Conservation (phyloP, 2,113 vertebrate species). For the Proterorhinus semilunaris region DNA sequence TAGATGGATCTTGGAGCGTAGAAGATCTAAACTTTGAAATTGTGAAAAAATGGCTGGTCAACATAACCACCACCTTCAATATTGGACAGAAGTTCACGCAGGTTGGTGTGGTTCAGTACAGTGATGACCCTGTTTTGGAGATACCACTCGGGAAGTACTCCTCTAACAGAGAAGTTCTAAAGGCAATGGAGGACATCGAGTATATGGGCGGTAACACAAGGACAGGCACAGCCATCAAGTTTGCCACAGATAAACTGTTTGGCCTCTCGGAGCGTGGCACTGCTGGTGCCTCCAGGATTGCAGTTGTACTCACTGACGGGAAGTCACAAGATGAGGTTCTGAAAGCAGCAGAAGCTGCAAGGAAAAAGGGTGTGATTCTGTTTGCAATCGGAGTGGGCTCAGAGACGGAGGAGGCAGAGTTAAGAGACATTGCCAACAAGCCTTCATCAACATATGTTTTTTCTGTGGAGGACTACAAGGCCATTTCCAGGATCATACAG, state of each 20-base stretch:
- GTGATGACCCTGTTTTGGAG: slow-evolving; percentile 89
- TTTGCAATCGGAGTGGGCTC: slow-evolving; percentile 95
- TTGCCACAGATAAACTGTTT: slow-evolving; percentile 90
- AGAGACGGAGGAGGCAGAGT: slow-evolving; percentile 86
- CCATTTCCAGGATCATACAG: slow-evolving; percentile 94
- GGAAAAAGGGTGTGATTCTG: slow-evolving; percentile 89
- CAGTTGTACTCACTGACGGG: slow-evolving; percentile 93
- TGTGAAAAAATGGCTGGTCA: slow-evolving; percentile 94
- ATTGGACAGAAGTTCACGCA: slow-evolving; percentile 95
- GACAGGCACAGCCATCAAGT: slow-evolving; percentile 92
- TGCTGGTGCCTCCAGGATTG: slow-evolving; percentile 85
- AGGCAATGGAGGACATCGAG: slow-evolving; percentile 85
- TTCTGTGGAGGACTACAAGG: slow-evolving; percentile 94
- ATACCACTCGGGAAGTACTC: slow-evolving; percentile 86
- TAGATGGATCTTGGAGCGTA: slow-evolving; percentile 96
- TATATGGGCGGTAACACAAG: slow-evolving; percentile 95
- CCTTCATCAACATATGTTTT: slow-evolving; percentile 93
- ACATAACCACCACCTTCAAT: slow-evolving; percentile 93
- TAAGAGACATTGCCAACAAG: slow-evolving; percentile 92
- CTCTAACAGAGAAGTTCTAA: slow-evolving; percentile 80
- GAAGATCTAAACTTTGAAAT: slow-evolving; percentile 95
- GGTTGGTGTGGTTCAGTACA: slow-evolving; percentile 95
- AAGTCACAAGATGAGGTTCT: slow-evolving; percentile 95
- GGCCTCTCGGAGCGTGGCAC: slow-evolving; percentile 87
- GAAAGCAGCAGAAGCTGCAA: slow-evolving; percentile 87